These are phyloP conservation scores for Cordilura impudica DNA, from an alignment of 2,888 invertebrate species.

Conservation along the genomic window DNA sequence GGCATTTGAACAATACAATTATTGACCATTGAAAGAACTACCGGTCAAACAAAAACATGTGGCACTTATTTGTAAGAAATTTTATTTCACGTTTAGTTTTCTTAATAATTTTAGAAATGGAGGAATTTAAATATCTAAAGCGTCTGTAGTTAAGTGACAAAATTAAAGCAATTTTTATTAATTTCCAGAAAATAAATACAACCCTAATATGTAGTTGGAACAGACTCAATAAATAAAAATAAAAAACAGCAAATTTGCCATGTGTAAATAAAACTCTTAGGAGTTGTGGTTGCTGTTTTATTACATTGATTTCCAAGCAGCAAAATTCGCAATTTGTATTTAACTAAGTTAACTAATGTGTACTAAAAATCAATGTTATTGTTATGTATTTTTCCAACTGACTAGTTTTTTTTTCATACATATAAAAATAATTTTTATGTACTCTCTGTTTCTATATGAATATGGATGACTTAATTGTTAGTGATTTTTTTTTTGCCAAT, in stretches of 20 bases:
- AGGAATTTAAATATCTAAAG: too few relatives aligned
- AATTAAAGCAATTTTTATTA: too few relatives aligned
- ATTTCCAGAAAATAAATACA: too few relatives aligned
- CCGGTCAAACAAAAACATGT: conserved; percentile 2
- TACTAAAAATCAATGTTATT: conserved; percentile 43
- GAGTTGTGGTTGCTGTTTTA: background rate
- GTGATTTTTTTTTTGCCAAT: background rate
- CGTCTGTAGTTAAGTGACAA: too few relatives aligned
- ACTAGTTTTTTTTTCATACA: conserved; percentile 18
- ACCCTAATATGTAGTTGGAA: too few relatives aligned
- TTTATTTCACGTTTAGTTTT: too few relatives aligned
- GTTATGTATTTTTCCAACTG: conserved; percentile 9
- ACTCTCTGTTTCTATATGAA: background rate
- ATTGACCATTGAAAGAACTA: conserved; percentile 22
- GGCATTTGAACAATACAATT: conserved; percentile 12
- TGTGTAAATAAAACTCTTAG: background rate
- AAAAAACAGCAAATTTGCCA: background rate
- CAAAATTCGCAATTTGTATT: conserved; percentile 6
- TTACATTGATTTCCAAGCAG: background rate
- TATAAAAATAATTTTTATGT: background rate
- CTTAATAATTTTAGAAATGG: too few relatives aligned
- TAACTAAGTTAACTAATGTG: background rate
- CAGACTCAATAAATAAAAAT: too few relatives aligned
- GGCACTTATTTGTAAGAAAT: background rate
- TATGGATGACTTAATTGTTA: conserved; percentile 21